Evolutionary conservation across 2,888 invertebrate genomes (phyloP).

Genomic region (Catocala nupta): DNA sequence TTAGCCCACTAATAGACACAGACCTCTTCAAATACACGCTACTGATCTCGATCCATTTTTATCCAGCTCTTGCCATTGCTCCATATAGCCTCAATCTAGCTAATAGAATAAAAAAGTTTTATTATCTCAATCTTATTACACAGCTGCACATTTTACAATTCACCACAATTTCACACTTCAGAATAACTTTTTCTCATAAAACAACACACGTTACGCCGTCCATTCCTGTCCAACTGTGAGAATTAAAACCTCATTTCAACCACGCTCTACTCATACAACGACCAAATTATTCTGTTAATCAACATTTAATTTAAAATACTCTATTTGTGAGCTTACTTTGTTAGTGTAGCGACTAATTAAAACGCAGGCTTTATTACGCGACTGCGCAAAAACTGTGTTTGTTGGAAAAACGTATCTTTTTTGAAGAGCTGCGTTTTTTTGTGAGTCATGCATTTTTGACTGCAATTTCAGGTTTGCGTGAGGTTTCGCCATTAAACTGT

Average conservation of each 20-base stretch:
- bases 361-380: slow-evolving; percentile 19
- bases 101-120: too few relatives aligned
- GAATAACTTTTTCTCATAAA: neutral
- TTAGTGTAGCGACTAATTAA: slow-evolving; percentile 32
- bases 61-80: too few relatives aligned
- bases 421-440: neutral
- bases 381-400: slow-evolving; percentile 14
- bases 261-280: slow-evolving; percentile 5
- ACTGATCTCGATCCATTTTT: too few relatives aligned
- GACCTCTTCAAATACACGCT: too few relatives aligned
- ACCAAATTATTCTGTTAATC: slow-evolving; percentile 42
- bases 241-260: slow-evolving; percentile 18
- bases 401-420: slow-evolving; percentile 1
- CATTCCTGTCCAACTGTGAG: slow-evolving; percentile 3
- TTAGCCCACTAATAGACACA: too few relatives aligned
- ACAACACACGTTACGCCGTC: slow-evolving; percentile 1
- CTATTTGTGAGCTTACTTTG: slow-evolving; percentile 38
- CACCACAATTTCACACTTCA: slow-evolving; percentile 1
- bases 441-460: neutral
- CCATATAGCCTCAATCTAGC: too few relatives aligned
- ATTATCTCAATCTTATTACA: too few relatives aligned
- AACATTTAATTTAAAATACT: slow-evolving; percentile 47
- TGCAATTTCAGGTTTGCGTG: too few relatives aligned
- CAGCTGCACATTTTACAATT: neutral
- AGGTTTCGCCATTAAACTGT: too few relatives aligned